Percentiles rank a stretch among this genome's conserved stretches.
These are phyloP conservation scores for Syngnathus floridae DNA, from an alignment of 2,113 vertebrate genomes.

Conservation along the genomic window DNA sequence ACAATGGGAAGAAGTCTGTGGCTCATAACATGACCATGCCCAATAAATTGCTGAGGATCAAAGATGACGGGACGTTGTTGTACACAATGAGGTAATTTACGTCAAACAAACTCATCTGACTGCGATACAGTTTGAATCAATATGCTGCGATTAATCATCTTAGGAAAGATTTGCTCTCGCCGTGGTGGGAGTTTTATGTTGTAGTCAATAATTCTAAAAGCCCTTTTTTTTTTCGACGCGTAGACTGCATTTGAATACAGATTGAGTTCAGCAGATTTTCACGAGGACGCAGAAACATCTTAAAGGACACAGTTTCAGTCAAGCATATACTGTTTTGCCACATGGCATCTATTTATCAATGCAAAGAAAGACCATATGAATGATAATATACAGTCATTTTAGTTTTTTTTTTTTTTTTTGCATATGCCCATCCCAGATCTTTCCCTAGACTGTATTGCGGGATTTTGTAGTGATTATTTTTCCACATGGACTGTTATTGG, in stretches of 20 bases:
- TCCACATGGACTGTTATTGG: too few species aligned
- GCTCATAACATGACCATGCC: conserved; percentile 99
- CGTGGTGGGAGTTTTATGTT: neutral
- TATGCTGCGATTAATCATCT: neutral
- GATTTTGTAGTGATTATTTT: too few species aligned
- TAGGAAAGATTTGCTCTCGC: neutral
- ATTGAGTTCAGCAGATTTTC: neutral
- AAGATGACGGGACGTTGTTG: conserved; percentile 90
- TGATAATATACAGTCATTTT: neutral
- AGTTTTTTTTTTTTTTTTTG: too few species aligned
- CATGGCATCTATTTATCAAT: conserved; percentile 5
- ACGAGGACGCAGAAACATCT: neutral
- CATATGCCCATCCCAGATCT: too few species aligned
- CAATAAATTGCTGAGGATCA: conserved; percentile 93
- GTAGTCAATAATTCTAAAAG: neutral
- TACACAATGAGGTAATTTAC: conserved; percentile 92
- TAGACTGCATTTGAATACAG: neutral
- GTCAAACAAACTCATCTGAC: neutral
- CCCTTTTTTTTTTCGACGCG: neutral
- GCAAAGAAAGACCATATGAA: conserved; percentile 11
- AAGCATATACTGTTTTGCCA: conserved; percentile 1
- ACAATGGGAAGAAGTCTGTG: conserved; percentile 97
- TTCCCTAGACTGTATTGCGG: too few species aligned
- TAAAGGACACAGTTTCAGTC: neutral
- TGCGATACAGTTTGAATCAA: neutral